phyloP scores from a whole-genome alignment of 2,797 vertebrate species.

The Sebastes melanostomus region DNA sequence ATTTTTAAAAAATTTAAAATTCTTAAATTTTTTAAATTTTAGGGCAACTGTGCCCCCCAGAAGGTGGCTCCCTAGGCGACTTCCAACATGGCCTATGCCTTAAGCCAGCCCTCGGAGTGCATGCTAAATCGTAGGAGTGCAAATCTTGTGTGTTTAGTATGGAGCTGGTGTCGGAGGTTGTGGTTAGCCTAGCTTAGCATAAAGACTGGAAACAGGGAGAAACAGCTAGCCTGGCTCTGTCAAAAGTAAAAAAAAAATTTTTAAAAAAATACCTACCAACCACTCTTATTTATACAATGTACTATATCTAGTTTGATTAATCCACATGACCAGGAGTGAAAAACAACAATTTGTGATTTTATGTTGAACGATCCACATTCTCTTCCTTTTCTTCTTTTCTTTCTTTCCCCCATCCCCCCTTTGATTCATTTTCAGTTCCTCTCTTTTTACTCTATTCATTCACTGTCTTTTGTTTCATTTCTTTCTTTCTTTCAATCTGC shows the following conservation, averaged over 20 bases:
- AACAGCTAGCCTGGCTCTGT: too few species aligned
- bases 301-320: background rate
- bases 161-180: too few species aligned
- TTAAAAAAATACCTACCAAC: background rate
- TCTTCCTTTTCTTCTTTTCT: background rate
- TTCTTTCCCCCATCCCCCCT: background rate
- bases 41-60: too few species aligned
- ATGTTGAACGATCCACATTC: background rate
- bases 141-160: too few species aligned
- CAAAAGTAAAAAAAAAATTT: too few species aligned
- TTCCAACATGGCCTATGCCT: too few species aligned
- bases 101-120: too few species aligned
- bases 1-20: rapidly evolving
- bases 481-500: conserved; percentile 22
- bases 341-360: background rate
- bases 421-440: background rate
- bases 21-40: too few species aligned
- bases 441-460: conserved; percentile 4
- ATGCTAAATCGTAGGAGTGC: too few species aligned
- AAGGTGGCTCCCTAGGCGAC: too few species aligned
- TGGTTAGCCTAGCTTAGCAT: too few species aligned
- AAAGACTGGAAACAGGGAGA: too few species aligned
- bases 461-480: conserved; percentile 27
- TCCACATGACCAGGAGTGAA: background rate
- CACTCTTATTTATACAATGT: background rate